Base-by-base conservation (phyloP, 2,113 vertebrate genomes). In the Pituophis catenifer region DNA sequence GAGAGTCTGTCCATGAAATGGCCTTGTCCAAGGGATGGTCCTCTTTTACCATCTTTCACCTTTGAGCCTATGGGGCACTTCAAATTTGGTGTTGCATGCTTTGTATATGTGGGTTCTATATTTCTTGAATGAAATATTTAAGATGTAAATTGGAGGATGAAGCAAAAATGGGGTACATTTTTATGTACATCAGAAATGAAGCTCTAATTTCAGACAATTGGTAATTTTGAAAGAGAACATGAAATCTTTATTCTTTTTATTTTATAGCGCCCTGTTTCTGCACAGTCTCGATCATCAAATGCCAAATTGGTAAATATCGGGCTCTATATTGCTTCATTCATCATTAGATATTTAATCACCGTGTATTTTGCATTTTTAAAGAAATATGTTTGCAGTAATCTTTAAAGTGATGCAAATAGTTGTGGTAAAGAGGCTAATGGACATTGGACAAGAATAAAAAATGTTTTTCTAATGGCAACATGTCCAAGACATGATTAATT, bases 261-360 rank as follows among this genome's bases (percentile, higher is more conserved):
- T 97, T 97, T 97, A n/a, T 97, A 98, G 98, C 97, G 93, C 95
- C 97, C 96, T 92, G 96, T 95, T 57, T 98, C 98, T 97, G 97
- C 95, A 44, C 97, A 97, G 94, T 94, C 94, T 12, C 96, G 97
- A 88, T 85, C 97, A 94, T 94, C 96, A 94, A 96, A 94, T 54
- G 55, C 93, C 96, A 98, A 94, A 96, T 89, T 95, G 96, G 97
- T 98, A 97, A 97, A 97, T 98, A 94, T 38, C 92, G 90, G 62
- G 52, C n/a, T 93, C 93, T 44, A 58, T 96, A 95, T 57, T 94
- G 33, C 54, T 95, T 92, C 70, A 23, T 88, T 29, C 50, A 53
- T 53, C 48, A 44, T 81, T 81, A 81, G 33, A 81, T 44, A 81
- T 81, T 38, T 81, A 81, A 81, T 81, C 75, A 44, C 38, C 38